Evolutionary conservation across 1,140 invertebrate genomes (phyloP), one percentile per base, ranked within the genome.

Genomic region (Tyrophagus putrescentiae): DNA sequence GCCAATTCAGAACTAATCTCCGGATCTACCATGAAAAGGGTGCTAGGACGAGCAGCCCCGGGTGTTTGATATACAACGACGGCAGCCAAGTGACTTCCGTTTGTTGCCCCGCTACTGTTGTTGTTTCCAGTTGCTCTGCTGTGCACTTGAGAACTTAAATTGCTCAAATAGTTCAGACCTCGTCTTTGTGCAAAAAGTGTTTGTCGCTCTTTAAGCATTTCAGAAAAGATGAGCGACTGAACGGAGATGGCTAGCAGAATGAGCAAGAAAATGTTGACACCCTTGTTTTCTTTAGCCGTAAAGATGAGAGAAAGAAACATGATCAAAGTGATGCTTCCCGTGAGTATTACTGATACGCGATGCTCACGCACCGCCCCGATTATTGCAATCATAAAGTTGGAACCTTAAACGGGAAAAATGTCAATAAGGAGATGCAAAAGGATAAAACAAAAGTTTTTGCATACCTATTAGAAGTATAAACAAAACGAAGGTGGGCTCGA

Each of bases 151-250:
- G n/a, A n/a, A n/a, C 5, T 25, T 13, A 27, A 33, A 3, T 1
- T 54, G 25, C 31, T 54, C 11, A 13, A 13, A 13, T 27, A 32
- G 39, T 54, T 27, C 1, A 54, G 28, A 33, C 27, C 27, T 54
- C 27, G 52, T 31, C 52, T 54, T 31, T 54, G 52, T 27, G 27
- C 52, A 33, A 54, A 54, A 25, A 48, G 31, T 25, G 25, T 54
- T 54, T 54, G 52, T 32, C 52, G 52, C 27, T 54, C 52, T 54
- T 54, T 54, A 1, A 54, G 27, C 52, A 54, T 54, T 54, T 54
- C 52, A 25, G 52, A 54, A 54, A 54, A 54, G 18, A 54, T 54
- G 9, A 54, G 27, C 4, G 52, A 54, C 39, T 54, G 52, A 2
- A 27, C 52, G 13, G 52, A 31, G 25, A 54, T 54, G n/a, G 52